Evolutionary conservation across 2,797 vertebrate genomes (phyloP).

Genomic region (Microchirus variegatus): DNA sequence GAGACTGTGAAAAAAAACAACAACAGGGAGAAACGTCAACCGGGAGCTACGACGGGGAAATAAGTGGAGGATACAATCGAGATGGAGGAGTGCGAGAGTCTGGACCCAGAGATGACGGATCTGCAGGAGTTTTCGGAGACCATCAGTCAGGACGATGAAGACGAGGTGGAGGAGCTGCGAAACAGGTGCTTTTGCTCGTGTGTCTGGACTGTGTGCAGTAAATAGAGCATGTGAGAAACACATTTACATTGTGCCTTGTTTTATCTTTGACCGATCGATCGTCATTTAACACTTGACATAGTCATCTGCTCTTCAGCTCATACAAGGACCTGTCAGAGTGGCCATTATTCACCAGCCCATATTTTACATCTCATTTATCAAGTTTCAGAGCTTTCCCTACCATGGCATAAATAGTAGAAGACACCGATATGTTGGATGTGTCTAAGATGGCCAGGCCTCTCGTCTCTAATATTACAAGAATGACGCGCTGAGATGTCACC

Average conservation of each 20-base stretch:
- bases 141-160: constrained; percentile 76
- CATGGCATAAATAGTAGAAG: constrained; percentile 66
- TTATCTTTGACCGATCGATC: constrained; percentile 1
- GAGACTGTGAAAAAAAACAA: constrained; percentile 36
- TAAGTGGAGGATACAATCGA: constrained; percentile 51
- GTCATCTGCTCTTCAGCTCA: constrained; percentile 24
- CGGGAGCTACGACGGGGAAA: constrained; percentile 39
- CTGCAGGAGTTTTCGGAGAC: constrained; percentile 70
- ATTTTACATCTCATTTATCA: constrained; percentile 51
- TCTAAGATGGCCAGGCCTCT: constrained; percentile 43
- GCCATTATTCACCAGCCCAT: constrained; percentile 21
- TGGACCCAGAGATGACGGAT: constrained; percentile 77
- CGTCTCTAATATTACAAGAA: constrained; percentile 66
- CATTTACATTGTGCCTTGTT: neutral
- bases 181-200: constrained; percentile 79
- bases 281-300: neutral
- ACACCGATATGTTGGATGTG: constrained; percentile 59
- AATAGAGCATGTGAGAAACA: neutral
- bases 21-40: constrained; percentile 26
- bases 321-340: constrained; percentile 12
- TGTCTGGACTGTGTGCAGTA: constrained; percentile 1
- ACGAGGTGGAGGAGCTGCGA: constrained; percentile 85
- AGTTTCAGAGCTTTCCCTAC: constrained; percentile 31
- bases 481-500: constrained; percentile 61
- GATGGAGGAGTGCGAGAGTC: constrained; percentile 74